Evolutionary conservation across 2,888 invertebrate species (phyloP).

Genomic region (Macrophya annulata): DNA sequence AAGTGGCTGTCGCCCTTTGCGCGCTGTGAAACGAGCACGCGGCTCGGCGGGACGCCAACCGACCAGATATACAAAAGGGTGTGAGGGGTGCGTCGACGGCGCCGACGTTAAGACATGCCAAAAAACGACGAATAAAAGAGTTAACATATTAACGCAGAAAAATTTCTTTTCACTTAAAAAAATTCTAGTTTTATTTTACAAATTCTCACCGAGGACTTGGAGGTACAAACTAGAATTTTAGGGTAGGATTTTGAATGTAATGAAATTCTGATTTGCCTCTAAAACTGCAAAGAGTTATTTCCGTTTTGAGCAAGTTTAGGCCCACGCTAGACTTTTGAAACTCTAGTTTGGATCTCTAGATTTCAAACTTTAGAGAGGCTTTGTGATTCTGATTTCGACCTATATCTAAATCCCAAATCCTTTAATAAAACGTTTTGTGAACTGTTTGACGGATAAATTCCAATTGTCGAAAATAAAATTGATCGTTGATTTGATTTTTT

Average conservation of each 20-base stretch:
- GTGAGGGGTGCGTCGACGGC: constrained; percentile 18
- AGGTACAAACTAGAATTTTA: background rate
- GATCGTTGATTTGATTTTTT: too few relatives aligned
- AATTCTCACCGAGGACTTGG: background rate
- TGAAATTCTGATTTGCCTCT: background rate
- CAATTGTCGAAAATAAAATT: too few relatives aligned
- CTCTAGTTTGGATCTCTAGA: too few relatives aligned
- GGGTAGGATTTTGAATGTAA: background rate
- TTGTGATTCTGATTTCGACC: background rate
- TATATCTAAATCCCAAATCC: background rate
- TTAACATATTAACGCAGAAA: background rate
- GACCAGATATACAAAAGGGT: background rate
- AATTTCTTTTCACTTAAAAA: background rate
- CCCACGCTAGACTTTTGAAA: too few relatives aligned
- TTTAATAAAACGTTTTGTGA: background rate
- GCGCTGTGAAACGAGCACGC: constrained; percentile 59
- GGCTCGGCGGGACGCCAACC: constrained; percentile 40
- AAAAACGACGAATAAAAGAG: background rate
- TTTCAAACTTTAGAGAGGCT: background rate
- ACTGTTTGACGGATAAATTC: too few relatives aligned
- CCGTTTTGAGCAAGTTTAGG: background rate
- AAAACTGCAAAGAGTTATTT: background rate
- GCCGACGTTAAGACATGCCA: constrained; percentile 6
- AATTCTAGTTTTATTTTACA: background rate
- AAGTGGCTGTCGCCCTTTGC: constrained; percentile 72